Evolutionary conservation across 2,113 vertebrate genomes (phyloP).

Genomic region (Dasyurus viverrinus): DNA sequence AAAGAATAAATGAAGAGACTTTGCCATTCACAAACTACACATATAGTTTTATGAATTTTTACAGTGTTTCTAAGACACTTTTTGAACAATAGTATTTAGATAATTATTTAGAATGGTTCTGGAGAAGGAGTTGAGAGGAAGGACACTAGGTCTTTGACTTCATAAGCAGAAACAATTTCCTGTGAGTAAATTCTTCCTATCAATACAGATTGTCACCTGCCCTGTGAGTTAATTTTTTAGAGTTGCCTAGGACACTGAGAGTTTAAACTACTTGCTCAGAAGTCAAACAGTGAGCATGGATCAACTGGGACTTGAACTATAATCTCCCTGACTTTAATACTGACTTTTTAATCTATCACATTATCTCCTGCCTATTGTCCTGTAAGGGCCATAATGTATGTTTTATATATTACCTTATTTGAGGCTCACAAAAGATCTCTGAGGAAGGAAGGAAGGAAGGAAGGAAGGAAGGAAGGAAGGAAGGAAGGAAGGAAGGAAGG

Average conservation of each 20-base stretch:
- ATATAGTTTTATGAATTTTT: slow-evolving; percentile 16
- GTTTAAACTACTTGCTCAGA: not conserved
- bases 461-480: not conserved
- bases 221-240: not conserved
- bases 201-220: not conserved
- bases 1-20: not conserved
- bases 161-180: not conserved
- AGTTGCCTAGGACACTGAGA: not conserved
- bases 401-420: not conserved
- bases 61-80: slow-evolving; percentile 4
- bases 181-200: not conserved
- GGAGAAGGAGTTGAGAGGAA: not conserved
- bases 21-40: not conserved
- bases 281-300: not conserved
- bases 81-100: not conserved
- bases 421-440: not conserved
- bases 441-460: not conserved
- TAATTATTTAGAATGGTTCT: not conserved
- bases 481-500: not conserved
- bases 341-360: not conserved
- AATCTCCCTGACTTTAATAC: not conserved
- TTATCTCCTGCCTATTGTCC: not conserved
- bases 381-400: not conserved
- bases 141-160: not conserved
- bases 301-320: not conserved